phyloP scores from a whole-genome alignment of 2,113 vertebrate species.

The Lichenostomus cassidix region DNA sequence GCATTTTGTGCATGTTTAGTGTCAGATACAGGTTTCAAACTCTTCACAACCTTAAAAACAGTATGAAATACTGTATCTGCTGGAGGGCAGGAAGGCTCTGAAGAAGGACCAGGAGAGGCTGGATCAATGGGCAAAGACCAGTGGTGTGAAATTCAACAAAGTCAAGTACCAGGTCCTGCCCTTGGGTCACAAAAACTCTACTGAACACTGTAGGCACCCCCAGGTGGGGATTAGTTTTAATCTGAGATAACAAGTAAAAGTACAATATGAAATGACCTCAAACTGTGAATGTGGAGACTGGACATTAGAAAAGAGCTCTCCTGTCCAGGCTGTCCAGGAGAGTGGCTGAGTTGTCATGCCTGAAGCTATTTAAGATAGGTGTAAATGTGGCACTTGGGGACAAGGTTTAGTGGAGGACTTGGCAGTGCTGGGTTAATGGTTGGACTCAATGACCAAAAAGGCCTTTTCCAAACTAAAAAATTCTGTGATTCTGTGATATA shows the following conservation, averaged over 20 bases:
- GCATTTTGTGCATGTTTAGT: not conserved
- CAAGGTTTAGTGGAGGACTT: not conserved
- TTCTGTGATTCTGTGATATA: not conserved
- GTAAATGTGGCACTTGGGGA: not conserved
- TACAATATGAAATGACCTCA: not conserved
- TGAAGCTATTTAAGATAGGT: not conserved
- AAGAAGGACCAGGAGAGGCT: not conserved
- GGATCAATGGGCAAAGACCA: accelerated
- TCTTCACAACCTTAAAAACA: not conserved
- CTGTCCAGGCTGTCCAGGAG: not conserved
- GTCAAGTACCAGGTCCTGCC: accelerated
- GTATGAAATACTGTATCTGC: not conserved
- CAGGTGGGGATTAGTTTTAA: accelerated
- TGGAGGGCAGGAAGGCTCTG: not conserved
- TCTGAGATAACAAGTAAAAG: not conserved
- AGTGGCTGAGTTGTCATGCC: not conserved
- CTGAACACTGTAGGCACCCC: accelerated
- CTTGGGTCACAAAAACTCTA: not conserved
- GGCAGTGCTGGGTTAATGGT: accelerated
- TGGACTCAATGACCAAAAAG: not conserved
- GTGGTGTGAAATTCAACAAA: accelerated
- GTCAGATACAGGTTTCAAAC: not conserved
- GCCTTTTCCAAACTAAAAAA: not conserved
- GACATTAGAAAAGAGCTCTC: not conserved
- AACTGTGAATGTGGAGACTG: accelerated